Percentiles rank a stretch among this genome's conserved stretches.
Evolutionary conservation across 2,113 vertebrate genomes (phyloP).

Genomic region (Dendrocopos noguchii): DNA sequence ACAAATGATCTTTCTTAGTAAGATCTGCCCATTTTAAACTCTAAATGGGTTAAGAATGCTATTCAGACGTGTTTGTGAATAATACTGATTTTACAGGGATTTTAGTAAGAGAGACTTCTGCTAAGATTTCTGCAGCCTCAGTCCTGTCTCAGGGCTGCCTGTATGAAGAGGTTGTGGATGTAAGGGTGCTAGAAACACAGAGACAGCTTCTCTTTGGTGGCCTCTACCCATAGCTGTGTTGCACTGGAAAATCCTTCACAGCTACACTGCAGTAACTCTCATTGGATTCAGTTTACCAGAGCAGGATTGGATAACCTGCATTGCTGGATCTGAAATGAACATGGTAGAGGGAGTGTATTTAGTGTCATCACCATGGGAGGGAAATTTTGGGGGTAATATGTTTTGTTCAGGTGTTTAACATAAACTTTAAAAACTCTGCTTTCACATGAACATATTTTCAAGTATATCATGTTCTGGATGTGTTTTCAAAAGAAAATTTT

Average conservation of each 20-base stretch:
- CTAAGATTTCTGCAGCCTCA: neutral
- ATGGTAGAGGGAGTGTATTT: neutral
- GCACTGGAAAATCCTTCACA: neutral
- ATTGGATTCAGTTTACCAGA: neutral
- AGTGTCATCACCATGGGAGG: accelerated
- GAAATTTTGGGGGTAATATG: neutral
- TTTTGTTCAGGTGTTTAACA: neutral
- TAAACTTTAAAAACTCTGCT: neutral
- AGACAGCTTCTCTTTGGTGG: neutral
- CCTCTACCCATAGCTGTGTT: neutral
- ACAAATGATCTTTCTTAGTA: neutral
- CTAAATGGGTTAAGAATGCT: neutral
- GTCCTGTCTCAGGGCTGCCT: neutral
- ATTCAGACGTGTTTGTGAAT: neutral
- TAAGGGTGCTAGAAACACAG: neutral
- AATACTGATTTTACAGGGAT: neutral
- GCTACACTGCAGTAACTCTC: neutral
- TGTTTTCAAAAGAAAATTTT: neutral
- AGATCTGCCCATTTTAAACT: neutral
- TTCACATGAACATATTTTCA: neutral
- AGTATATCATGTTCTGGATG: neutral
- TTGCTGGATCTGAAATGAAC: neutral
- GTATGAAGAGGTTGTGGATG: too few relatives aligned
- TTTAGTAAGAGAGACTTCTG: neutral
- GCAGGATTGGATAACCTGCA: neutral